Evolutionary conservation across 35 echinoderm and acorn worm genomes (phyloP), one percentile per base, ranked within the genome.

Genomic region (Nesometra sesokonis): DNA sequence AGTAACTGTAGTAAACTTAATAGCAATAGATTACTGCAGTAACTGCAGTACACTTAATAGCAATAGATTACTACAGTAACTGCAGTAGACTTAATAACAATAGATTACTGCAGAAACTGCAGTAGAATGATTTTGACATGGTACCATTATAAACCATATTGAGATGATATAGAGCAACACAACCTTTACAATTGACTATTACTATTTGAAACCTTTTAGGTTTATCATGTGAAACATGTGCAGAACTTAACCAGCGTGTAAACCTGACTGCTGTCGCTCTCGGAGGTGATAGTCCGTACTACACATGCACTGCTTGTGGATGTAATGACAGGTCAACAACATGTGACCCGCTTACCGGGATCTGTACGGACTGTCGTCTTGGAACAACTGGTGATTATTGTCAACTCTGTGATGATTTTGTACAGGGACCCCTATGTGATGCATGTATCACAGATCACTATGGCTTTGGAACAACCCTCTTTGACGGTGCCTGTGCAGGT

Each of bases 401-500:
- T 31, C 87, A 92, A 31, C 33, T 13, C 23, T 99, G 96, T 86
- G 89, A 89, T 2, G 81, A 40, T 11, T 93, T 91, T 83, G 96
- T 99, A 9, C 77, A 86, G 76, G 88, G 34, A 32, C 90, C 96
- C 30, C 33, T 31, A 30, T 99, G 96, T 86, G 87, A 90, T 21
- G 31, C 32, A 11, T 99, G 96, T 86, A n/a, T 93, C 23, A 30
- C 87, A 0, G 86, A 94, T 47, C 86, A 94, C 79, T 99, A 99
- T 86, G 96, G 96, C 7, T 94, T 89, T 88, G 90, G 92, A 37
- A 94, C 96, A 3, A 88, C 94, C 0, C 78, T 99, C 19, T 99
- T 99, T 88, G 89, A 83, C 29, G 94, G 94, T 40, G 94, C 86
- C 15, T 99, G 96, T 84, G 76, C 79, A 90, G 89, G 96, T 99